Conservation (phyloP, 1,140 invertebrate genomes). For the Chionoecetes opilio region DNA sequence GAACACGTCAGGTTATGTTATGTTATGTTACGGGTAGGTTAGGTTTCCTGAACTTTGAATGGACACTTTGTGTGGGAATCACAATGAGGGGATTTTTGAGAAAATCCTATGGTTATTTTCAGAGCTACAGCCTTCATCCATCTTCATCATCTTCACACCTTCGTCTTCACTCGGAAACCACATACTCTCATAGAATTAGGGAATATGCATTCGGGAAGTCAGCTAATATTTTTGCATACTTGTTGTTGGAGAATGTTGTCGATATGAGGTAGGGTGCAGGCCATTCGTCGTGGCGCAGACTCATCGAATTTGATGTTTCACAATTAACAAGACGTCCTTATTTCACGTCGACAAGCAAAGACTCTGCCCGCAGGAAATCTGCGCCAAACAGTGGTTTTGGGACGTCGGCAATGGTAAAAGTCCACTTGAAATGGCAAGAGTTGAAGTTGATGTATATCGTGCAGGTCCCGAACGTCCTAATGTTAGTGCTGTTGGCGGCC, state of each 20-base stretch:
- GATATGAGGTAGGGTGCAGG: neutral
- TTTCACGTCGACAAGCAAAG: conserved; percentile 32
- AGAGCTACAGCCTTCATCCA: too few species aligned
- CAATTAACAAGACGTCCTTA: neutral
- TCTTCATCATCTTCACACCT: too few species aligned
- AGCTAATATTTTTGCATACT: neutral
- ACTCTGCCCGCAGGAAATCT: conserved; percentile 57
- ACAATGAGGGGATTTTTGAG: too few species aligned
- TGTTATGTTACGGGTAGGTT: too few species aligned
- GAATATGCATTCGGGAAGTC: neutral
- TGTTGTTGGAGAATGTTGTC: neutral
- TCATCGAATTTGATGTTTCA: neutral
- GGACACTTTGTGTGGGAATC: too few species aligned
- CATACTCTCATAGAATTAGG: too few species aligned
- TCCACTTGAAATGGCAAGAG: conserved; percentile 50
- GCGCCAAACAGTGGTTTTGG: conserved; percentile 52
- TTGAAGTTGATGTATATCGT: conserved; percentile 23
- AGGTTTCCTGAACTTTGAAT: too few species aligned
- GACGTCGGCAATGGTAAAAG: conserved; percentile 71
- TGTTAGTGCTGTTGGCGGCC: conserved; percentile 47
- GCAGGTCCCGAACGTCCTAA: neutral
- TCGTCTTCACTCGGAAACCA: too few species aligned
- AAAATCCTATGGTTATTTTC: too few species aligned
- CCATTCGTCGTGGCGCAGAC: neutral
- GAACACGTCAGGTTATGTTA: too few species aligned